phyloP scores from a whole-genome alignment of 2,888 invertebrate genomes.

The Eupeodes luniger region DNA sequence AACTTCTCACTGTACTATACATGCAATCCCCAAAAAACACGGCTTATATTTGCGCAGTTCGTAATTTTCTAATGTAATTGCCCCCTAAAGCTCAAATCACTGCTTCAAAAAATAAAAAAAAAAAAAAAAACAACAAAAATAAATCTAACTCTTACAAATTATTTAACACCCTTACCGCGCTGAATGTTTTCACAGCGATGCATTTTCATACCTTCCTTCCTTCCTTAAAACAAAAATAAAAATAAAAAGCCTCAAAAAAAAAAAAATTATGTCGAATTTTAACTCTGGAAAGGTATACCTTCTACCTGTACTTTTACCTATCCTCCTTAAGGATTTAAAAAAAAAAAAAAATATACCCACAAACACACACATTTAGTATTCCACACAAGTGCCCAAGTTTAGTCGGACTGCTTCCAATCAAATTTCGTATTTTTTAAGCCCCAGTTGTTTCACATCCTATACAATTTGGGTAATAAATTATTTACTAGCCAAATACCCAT shows the following conservation, averaged over 20 bases:
- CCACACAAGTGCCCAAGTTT: conserved; percentile 55
- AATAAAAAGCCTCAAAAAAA: neutral
- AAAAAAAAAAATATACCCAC: neutral
- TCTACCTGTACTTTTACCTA: neutral
- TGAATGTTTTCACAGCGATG: neutral
- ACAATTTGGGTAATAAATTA: conserved; percentile 69
- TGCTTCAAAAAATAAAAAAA: neutral
- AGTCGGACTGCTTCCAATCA: conserved; percentile 63
- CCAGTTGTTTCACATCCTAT: conserved; percentile 54
- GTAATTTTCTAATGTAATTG: no score
- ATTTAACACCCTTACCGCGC: neutral
- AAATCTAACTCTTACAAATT: neutral
- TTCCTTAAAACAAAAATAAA: neutral
- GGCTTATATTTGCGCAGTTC: no score
- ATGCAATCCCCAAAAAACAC: no score
- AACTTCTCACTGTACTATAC: no score
- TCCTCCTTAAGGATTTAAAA: neutral
- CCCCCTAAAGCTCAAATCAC: conserved; percentile 15
- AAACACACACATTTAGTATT: conserved; percentile 48
- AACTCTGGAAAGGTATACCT: neutral
- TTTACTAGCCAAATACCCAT: conserved; percentile 59
- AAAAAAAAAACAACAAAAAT: neutral
- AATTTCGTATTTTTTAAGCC: conserved; percentile 62
- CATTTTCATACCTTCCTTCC: neutral
- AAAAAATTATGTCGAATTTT: neutral